Evolutionary conservation across 30 jellyfish, hydroid and myxozoan genomes (phyloP).

Genomic region (Rhopilema esculentum): DNA sequence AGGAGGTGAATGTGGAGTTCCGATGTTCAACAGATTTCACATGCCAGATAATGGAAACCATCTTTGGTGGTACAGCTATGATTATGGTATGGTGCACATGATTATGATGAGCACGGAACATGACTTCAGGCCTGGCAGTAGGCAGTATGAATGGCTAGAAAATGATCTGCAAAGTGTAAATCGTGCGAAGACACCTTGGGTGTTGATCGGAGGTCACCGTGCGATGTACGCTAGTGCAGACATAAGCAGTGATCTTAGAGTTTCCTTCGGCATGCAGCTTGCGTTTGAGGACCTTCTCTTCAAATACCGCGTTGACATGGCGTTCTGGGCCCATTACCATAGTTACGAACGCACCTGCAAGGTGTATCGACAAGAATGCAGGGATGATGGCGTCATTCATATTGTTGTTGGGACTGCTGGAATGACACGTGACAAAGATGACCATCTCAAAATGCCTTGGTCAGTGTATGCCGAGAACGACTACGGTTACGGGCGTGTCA

Average conservation of each 20-base stretch:
- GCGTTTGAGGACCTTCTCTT: conserved; percentile 80
- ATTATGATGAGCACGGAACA: conserved; percentile 90
- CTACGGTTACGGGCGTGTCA: conserved; percentile 88
- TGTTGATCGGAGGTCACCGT: conserved; percentile 85
- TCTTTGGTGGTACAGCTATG: conserved; percentile 95
- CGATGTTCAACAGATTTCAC: conserved; percentile 85
- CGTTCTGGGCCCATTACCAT: conserved; percentile 97
- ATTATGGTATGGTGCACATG: conserved; percentile 88
- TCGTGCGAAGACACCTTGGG: conserved; percentile 93
- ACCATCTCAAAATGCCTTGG: conserved; percentile 74
- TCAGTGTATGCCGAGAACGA: conserved; percentile 65
- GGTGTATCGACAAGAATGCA: conserved; percentile 79
- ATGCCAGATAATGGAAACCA: conserved; percentile 95
- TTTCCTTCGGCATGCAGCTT: conserved; percentile 76
- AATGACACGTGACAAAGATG: conserved; percentile 56
- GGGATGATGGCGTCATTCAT: conserved; percentile 84
- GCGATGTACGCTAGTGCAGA: conserved; percentile 85
- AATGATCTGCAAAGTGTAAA: conserved; percentile 83
- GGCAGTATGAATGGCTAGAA: conserved; percentile 90
- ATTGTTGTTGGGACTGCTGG: conserved; percentile 94
- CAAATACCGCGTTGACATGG: conserved; percentile 90
- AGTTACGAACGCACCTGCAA: conserved; percentile 93
- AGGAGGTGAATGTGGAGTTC: conserved; percentile 97
- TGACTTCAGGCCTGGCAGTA: conserved; percentile 84
- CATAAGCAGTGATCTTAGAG: conserved; percentile 64